Evolutionary conservation across 2,113 vertebrate species (phyloP), one percentile per base, ranked within the genome.

Genomic region (Apeltes quadracus): DNA sequence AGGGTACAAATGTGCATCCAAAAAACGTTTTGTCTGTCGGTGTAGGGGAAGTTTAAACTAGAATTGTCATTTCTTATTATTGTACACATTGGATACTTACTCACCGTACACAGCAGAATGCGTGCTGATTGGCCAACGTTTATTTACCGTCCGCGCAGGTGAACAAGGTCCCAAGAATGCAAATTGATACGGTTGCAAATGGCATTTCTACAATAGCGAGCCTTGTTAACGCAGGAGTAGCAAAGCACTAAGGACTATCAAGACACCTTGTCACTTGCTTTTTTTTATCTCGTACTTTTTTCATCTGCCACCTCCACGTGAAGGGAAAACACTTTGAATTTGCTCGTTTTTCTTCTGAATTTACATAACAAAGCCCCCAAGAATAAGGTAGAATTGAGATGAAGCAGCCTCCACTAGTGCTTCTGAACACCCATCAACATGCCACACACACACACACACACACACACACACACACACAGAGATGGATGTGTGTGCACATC

Each of bases 321-420:
- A 97, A 94, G 95, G 94, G 93, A 95, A 96, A 95, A 93, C 95
- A 96, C 96, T 98, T 97, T 97, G 96, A 96, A 97, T 95, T 94
- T 96, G 94, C 95, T 94, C 95, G 94, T 96, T 96, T 95, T 95
- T 92, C 92, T 81, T 71, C 67, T 39, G 90, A 94, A 98, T 98
- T 99, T 96, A 95, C 97, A 98, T 99, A 97, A 98, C 96, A 98
- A 98, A 98, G 96, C 95, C 94, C 92, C 71, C 55, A 94, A 96
- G 95, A 95, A 95, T 95, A 95, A 96, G 94, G 94, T 95, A 95
- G 95, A 95, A 94, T 95, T 95, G 95, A 95, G 95, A 95, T 94
- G 95, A 96, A 95, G 94, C 84, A 82, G 84, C 83, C 79, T 79
- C 64, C 78, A 69, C 85, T 59, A 61, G 81, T 82, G 80, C 85